Conservation (phyloP, 2,113 vertebrate genomes). For the Sylvietta virens region DNA sequence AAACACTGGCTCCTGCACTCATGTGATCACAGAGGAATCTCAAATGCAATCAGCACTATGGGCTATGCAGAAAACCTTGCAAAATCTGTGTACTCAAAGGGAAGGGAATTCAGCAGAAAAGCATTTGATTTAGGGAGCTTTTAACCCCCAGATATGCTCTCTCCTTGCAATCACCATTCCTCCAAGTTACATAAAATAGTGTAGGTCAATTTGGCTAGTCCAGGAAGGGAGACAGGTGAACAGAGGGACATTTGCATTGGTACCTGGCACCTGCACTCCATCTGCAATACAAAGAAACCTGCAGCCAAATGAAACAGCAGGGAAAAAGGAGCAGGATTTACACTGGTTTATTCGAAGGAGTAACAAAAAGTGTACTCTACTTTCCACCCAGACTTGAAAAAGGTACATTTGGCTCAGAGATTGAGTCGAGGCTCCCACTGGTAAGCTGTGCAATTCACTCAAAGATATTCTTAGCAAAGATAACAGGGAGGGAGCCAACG, state of each 20-base stretch:
- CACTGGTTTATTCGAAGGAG: not conserved
- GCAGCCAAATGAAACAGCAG: not conserved
- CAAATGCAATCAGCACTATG: not conserved
- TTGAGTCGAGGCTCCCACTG: not conserved
- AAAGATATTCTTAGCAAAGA: not conserved
- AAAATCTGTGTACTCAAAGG: not conserved
- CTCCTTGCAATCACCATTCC: not conserved
- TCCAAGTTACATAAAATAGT: not conserved
- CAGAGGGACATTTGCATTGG: not conserved
- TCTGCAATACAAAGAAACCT: not conserved
- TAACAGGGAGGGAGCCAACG: not conserved
- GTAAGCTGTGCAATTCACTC: not conserved
- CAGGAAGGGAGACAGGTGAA: not conserved
- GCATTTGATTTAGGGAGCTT: not conserved
- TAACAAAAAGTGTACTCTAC: not conserved
- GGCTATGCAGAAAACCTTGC: not conserved
- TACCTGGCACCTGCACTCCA: not conserved
- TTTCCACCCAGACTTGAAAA: not conserved
- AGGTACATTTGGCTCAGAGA: not conserved
- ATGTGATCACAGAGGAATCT: not conserved
- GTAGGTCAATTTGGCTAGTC: not conserved
- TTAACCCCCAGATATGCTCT: not conserved
- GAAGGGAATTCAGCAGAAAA: not conserved
- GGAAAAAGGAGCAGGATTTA: not conserved
- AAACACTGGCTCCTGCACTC: not conserved